Base-by-base conservation (phyloP, 2,113 vertebrate species). In the Rhea americana region DNA sequence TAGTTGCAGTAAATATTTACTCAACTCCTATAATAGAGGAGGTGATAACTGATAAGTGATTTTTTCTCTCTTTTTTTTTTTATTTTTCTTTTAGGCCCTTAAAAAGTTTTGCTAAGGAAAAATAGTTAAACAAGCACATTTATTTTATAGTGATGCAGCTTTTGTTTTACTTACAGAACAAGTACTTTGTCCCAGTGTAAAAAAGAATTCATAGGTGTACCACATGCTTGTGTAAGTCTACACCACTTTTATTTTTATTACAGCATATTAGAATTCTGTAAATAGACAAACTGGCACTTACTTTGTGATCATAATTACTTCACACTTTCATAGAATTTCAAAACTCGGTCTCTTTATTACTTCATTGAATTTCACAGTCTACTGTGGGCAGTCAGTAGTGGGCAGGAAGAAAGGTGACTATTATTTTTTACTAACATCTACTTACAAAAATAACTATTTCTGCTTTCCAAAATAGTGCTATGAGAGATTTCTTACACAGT, bases 1-100 rank as follows among this genome's bases (percentile, higher is more conserved):
- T 2, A 30, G 56, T 61, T 73, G 1, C 9, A 70, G 7, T 17
- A 62, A 80, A 3, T 32, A 14, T 77, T 80, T 30, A 48, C 3
- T 81, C 8, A 50, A 50, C 7, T 72, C 8, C 5, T 58, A 0
- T 2, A 16, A 1, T 9, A 67, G 35, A 63, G 7, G 21, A 5
- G 8, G 1, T 71, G 51, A 35, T 62, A 53, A 6, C 9, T 55
- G 24, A 8, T 47, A 75, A 59, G 5, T 24, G 87, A 6, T 41
- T 0, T n/a, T 56, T 15, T 45, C 13, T 45, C 43, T 45, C 14
- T 61, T 61, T 72, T 55, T 30, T 19, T 18, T 75, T 22, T 62
- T 50, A 19, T 76, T 48, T 61, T 56, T 30, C 71, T 51, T 35
- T 35, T 81, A 2, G 5, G 13, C 17, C 39, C 13, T 25, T 21